These are phyloP conservation scores for Ametastegia equiseti DNA, from an alignment of 2,888 invertebrate genomes.

Conservation along the genomic window DNA sequence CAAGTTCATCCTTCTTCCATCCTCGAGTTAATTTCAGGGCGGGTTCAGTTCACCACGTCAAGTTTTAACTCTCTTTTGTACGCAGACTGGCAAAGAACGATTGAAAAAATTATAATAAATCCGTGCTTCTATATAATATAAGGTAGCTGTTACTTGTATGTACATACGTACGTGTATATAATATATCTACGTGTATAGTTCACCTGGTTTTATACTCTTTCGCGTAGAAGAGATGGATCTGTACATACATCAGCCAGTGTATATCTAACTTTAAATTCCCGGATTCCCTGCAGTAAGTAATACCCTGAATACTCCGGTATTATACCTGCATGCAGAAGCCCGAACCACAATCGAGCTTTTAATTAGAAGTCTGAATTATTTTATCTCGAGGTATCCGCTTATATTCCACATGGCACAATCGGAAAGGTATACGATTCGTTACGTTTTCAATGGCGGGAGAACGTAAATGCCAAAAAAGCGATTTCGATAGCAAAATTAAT, in stretches of 20 bases:
- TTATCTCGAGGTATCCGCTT: not conserved
- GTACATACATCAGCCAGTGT: too few relatives aligned
- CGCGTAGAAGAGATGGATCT: not conserved
- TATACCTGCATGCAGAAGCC: not conserved
- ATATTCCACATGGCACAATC: not conserved
- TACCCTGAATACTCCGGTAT: not conserved
- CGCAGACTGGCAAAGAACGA: not conserved
- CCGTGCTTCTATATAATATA: too few relatives aligned
- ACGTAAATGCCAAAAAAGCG: too few relatives aligned
- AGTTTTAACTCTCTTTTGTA: not conserved
- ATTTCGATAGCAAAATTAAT: too few relatives aligned
- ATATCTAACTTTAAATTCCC: slow-evolving; percentile 33
- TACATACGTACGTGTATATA: not conserved
- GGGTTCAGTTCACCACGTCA: not conserved
- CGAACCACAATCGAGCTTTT: not conserved
- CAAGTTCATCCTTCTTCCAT: not conserved
- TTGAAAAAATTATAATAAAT: slow-evolving; percentile 20
- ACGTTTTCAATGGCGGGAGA: too few relatives aligned
- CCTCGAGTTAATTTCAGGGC: slow-evolving; percentile 2
- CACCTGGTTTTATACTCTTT: not conserved
- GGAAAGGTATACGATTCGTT: not conserved
- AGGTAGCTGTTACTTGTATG: not conserved
- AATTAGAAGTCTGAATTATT: slow-evolving; percentile 48
- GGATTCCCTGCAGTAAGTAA: not conserved
- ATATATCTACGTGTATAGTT: not conserved